Evolutionary conservation across 2,113 vertebrate species (phyloP).

Genomic region (Pterophyllum scalare): DNA sequence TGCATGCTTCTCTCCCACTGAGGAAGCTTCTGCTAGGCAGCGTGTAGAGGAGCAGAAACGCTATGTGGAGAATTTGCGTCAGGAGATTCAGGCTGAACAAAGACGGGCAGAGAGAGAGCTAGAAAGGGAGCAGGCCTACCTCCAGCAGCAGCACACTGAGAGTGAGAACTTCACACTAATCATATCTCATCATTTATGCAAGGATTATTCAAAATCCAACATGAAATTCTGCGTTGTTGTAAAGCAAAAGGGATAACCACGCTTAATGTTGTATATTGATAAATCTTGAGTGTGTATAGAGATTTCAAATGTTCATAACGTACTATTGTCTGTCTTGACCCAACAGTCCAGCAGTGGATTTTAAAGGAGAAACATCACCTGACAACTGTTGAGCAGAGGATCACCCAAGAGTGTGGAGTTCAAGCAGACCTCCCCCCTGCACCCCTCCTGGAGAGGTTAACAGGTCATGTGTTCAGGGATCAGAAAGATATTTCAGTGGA

Average conservation of each 20-base stretch:
- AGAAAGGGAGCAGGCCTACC: slow-evolving; percentile 83
- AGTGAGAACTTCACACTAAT: slow-evolving; percentile 76
- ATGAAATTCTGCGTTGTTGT: not conserved
- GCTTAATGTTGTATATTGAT: not conserved
- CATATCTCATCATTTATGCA: not conserved
- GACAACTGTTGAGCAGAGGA: slow-evolving; percentile 70
- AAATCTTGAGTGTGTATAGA: no score
- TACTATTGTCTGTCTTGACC: slow-evolving; percentile 36
- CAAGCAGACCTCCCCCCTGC: slow-evolving; percentile 80
- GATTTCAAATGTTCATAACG: not conserved
- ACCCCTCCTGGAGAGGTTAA: slow-evolving; percentile 40
- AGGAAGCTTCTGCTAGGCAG: slow-evolving; percentile 74
- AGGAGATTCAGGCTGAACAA: slow-evolving; percentile 86
- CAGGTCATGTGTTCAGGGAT: slow-evolving; percentile 27
- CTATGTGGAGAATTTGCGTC: slow-evolving; percentile 84
- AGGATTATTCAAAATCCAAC: not conserved
- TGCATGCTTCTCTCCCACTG: slow-evolving; percentile 45
- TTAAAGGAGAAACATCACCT: slow-evolving; percentile 84
- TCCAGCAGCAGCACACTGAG: slow-evolving; percentile 84
- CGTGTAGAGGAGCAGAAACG: slow-evolving; percentile 80
- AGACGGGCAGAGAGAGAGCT: slow-evolving; percentile 84
- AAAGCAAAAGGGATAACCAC: not conserved
- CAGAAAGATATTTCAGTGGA: not conserved
- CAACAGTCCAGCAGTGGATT: slow-evolving; percentile 90
- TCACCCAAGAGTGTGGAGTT: slow-evolving; percentile 79